Base-by-base conservation (phyloP, 2,113 vertebrate species). In the Euleptes europaea region DNA sequence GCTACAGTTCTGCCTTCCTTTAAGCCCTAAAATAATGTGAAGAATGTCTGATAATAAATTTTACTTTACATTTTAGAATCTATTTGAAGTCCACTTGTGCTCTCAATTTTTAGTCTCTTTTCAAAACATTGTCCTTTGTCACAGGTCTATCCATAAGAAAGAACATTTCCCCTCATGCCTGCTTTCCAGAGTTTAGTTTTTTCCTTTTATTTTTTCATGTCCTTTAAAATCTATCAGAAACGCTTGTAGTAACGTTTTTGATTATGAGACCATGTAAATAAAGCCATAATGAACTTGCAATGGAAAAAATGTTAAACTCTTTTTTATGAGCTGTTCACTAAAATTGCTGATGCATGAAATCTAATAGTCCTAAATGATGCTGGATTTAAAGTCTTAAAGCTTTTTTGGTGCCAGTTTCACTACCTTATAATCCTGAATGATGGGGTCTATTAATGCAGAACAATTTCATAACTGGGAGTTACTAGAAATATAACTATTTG, bases 51-150 rank as follows among this genome's bases (percentile, higher is more conserved):
- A 86, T 90, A 57, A 57, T 54, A 54, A 54, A 19, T 17, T 7
- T 54, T 54, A 49, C 49, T 54, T 54, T 54, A 26, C 83, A 88
- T 83, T 1, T 60, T 51, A 0, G 23, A 4, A 60, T 60, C 5
- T 92, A 91, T 84, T 51, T 49, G 47, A 85, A 49, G 17, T 69
- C 33, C 23, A 12, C 82, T 92, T 63, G 23, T 63, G 60, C 60
- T 63, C 60, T 63, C 23, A 28, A 2, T 63, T 63, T 63, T 63
- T 63, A 26, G 10, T 28, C 26, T 8, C 23, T 63, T 92, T 91
- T 88, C 82, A 93, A 88, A 93, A 91, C 89, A 93, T 66, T 91
- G 76, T 87, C 90, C 90, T 94, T 84, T 89, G 78, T 54, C 86
- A 54, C 2, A 49, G 79, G 42, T 92, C 86, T 93, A 26, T 8